phyloP scores from a whole-genome alignment of 2,888 invertebrate species.

The Eremobia ochroleuca region DNA sequence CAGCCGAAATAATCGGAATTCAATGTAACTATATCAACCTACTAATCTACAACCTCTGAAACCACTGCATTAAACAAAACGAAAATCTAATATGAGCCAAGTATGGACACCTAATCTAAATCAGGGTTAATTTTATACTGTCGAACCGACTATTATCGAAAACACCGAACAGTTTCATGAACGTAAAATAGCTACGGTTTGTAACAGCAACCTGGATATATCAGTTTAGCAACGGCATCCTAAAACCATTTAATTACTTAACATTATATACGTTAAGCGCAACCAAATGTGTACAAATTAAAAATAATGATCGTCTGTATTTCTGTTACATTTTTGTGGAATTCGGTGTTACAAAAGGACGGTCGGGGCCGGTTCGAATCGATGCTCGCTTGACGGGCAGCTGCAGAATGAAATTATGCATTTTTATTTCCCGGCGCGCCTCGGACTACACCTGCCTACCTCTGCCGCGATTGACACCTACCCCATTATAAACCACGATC shows the following conservation, averaged over 20 bases:
- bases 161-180: slow-evolving; percentile 48
- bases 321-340: slow-evolving; percentile 79
- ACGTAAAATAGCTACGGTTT: slow-evolving; percentile 49
- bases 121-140: slow-evolving; percentile 32
- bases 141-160: slow-evolving; percentile 34
- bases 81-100: slow-evolving; percentile 2
- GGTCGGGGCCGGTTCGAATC: slow-evolving; percentile 79
- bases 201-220: slow-evolving; percentile 28
- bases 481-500: slow-evolving; percentile 85
- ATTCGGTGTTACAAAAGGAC: slow-evolving; percentile 85
- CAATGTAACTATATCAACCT: not conserved
- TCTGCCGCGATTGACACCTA: slow-evolving; percentile 88
- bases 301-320: slow-evolving; percentile 83
- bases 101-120: slow-evolving; percentile 17
- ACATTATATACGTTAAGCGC: slow-evolving; percentile 68
- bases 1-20: not conserved
- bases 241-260: slow-evolving; percentile 74
- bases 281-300: slow-evolving; percentile 78
- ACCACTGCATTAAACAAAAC: not conserved
- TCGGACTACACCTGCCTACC: slow-evolving; percentile 83
- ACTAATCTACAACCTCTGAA: not conserved
- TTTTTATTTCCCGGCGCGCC: slow-evolving; percentile 84
- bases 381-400: slow-evolving; percentile 88
- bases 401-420: slow-evolving; percentile 90
- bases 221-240: slow-evolving; percentile 42